Evolutionary conservation across 2,888 invertebrate genomes (phyloP).

Genomic region (Lumbricus terrestris): DNA sequence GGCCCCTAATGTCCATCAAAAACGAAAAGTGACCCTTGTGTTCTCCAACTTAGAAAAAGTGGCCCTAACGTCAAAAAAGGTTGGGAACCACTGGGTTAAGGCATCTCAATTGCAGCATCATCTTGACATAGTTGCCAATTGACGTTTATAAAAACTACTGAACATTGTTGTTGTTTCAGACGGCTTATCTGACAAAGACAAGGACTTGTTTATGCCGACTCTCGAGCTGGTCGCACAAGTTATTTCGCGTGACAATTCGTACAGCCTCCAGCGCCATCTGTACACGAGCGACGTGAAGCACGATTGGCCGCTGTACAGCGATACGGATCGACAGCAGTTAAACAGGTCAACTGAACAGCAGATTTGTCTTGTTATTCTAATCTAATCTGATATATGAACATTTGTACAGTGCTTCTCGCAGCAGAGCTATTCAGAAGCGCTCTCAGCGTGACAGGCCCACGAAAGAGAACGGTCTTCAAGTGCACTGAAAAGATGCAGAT

Average conservation of each 20-base stretch:
- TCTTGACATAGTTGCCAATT: neutral
- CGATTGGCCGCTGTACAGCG: neutral
- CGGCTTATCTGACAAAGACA: neutral
- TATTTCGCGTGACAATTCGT: neutral
- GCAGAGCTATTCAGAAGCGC: too few species aligned
- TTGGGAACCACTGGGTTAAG: too few species aligned
- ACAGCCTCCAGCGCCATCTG: conserved; percentile 9
- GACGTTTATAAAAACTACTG: neutral
- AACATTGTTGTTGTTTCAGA: neutral
- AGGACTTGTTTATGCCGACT: neutral
- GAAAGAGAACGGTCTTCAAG: too few species aligned
- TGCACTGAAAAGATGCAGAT: too few species aligned
- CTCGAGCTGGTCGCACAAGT: neutral
- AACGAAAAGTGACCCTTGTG: too few species aligned
- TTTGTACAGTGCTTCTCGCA: too few species aligned
- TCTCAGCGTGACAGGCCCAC: too few species aligned
- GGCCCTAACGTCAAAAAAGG: too few species aligned
- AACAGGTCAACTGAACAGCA: neutral
- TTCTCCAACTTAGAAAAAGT: too few species aligned
- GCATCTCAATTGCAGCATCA: too few species aligned
- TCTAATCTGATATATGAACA: too few species aligned
- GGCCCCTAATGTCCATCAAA: too few species aligned
- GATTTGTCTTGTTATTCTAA: neutral
- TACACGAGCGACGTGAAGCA: neutral
- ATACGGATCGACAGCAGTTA: neutral